Percentiles rank a stretch among this genome's conserved stretches.
phyloP scores from a whole-genome alignment of 2,888 invertebrate genomes.

The Plebejus argus region DNA sequence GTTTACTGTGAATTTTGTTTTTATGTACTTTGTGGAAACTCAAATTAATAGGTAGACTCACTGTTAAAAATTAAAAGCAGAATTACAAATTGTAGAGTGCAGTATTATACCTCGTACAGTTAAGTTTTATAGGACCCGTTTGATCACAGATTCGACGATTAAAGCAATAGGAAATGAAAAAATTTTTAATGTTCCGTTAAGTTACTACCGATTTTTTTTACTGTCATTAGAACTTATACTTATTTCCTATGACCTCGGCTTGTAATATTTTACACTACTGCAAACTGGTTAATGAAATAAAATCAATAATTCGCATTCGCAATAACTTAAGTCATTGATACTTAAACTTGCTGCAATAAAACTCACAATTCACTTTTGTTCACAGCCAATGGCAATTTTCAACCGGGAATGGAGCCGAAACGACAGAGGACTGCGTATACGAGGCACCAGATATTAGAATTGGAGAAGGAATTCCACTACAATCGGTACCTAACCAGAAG shows the following conservation, averaged over 20 bases:
- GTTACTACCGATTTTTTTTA: too few relatives aligned
- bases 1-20: constrained; percentile 15
- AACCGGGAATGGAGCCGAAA: constrained; percentile 97
- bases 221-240: too few relatives aligned
- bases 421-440: constrained; percentile 98
- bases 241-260: background rate
- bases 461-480: constrained; percentile 99
- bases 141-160: background rate
- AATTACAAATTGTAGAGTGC: background rate
- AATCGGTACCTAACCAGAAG: constrained; percentile 97
- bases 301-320: too few relatives aligned
- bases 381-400: constrained; percentile 92
- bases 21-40: background rate
- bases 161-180: too few relatives aligned
- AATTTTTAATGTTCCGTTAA: too few relatives aligned
- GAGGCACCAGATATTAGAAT: constrained; percentile 97
- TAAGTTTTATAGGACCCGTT: background rate
- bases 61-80: background rate
- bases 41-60: background rate
- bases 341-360: background rate
- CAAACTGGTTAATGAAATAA: too few relatives aligned
- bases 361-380: constrained; percentile 46
- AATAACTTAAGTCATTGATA: background rate
- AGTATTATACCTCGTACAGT: background rate
- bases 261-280: background rate